Evolutionary conservation across 2,113 vertebrate genomes (phyloP), one percentile per base, ranked within the genome.

Genomic region (Sturnira hondurensis): DNA sequence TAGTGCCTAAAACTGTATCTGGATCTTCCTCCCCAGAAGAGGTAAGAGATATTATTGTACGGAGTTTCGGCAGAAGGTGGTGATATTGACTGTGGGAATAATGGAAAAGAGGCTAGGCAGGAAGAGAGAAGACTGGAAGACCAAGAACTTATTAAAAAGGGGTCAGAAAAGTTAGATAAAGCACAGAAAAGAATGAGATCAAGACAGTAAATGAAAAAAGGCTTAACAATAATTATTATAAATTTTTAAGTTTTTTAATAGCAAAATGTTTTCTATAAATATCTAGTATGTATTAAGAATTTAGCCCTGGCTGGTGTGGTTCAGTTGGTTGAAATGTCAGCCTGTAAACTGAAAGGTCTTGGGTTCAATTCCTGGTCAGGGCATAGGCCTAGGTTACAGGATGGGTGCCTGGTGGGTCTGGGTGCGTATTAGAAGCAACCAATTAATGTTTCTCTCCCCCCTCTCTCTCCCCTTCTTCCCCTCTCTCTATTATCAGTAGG

Each of bases 181-280:
- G 56, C 70, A 19, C 11, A 85, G 67, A 7, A 41, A 85, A 54
- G 17, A 93, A 63, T 43, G 38, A 26, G 31, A 78, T 43, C 31
- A 88, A 95, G 85, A 97, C 90, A 86, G 36, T 9, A 65, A 94
- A 56, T 70, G 36, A 92, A 96, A 50, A 89, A 45, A 85, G 43
- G 58, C 12, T 1, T 91, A 88, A 92, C 26, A 82, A 50, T 74
- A 85, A 77, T 33, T 14, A 91, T 88, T 47, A 73, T 41, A 33
- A 33, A 80, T 43, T 86, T 76, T 84, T 54, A 93, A 70, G 26
- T 54, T 74, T 80, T 83, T 71, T 45, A 47, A 63, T 61, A 80
- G 31, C 15, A 92, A 67, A 24, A 71, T 15, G 47, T 67, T 71
- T 61, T 86, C 43, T 76, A 89, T 33, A 58, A 96, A 87, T 28